Conservation (phyloP, 2,113 vertebrate genomes). For the Odontophorus gujanensis region DNA sequence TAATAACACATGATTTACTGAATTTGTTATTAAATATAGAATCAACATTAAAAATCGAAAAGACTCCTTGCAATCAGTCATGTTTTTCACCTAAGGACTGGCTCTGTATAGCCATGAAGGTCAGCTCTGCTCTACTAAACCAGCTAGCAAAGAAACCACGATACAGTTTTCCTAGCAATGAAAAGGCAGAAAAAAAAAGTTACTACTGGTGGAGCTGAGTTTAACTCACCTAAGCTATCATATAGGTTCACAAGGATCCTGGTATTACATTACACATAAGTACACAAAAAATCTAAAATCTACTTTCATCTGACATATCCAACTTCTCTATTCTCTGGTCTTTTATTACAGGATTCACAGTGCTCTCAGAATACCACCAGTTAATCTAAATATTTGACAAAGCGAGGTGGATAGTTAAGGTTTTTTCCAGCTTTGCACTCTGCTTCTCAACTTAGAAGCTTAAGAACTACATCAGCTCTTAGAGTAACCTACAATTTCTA, state of each 20-base stretch:
- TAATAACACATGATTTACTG: not conserved
- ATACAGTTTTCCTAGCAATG: no score
- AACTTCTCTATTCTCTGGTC: not conserved
- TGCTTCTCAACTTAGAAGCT: not conserved
- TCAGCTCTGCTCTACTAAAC: not conserved
- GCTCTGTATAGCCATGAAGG: not conserved
- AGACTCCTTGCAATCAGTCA: accelerated
- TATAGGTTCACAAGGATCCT: not conserved
- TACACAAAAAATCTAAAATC: not conserved
- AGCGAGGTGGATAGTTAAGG: not conserved
- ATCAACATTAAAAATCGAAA: no score
- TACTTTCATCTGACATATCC: not conserved
- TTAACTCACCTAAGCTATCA: not conserved
- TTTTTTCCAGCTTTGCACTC: not conserved
- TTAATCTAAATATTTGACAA: not conserved
- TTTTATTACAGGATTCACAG: not conserved
- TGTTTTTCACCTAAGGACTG: not conserved
- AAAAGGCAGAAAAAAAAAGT: no score
- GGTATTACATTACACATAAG: not conserved
- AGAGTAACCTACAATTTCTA: not conserved
- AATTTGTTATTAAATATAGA: not conserved
- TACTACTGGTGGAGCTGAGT: not conserved
- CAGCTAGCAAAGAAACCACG: not conserved
- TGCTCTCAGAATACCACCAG: not conserved
- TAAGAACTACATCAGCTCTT: not conserved